A percentile compares a stretch with the other conserved stretches of the same genome.
phyloP scores from a whole-genome alignment of 2,113 vertebrate genomes.

The Marcusenius ussheri region DNA sequence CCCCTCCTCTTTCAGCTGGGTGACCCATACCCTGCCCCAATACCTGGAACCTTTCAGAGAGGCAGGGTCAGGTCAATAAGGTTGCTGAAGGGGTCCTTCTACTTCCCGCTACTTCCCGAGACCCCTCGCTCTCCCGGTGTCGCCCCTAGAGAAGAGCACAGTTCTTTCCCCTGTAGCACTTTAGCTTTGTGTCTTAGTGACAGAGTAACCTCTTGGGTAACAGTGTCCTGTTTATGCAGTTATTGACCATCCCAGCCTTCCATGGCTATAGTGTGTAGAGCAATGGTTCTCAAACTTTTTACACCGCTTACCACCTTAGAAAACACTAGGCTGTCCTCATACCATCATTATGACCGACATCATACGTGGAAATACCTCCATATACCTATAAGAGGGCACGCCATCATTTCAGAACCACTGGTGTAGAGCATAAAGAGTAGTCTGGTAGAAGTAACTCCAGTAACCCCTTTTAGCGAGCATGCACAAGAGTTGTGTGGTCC shows the following conservation, averaged over 20 bases:
- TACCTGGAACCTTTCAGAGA: neutral
- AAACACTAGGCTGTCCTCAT: neutral
- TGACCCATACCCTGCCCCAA: neutral
- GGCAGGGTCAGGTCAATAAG: neutral
- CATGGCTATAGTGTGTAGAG: neutral
- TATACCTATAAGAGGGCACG: neutral
- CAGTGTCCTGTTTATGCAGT: neutral
- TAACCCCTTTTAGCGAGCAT: constrained; percentile 30
- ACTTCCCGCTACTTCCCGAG: neutral
- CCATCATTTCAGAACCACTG: neutral
- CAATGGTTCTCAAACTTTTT: neutral
- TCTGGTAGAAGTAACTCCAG: constrained; percentile 19
- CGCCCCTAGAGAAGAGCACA: constrained; percentile 11
- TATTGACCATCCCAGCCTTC: constrained; percentile 13
- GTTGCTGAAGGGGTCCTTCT: neutral
- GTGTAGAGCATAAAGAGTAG: constrained; percentile 20
- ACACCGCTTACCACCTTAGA: neutral
- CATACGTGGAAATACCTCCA: neutral
- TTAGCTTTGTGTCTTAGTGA: constrained; percentile 14
- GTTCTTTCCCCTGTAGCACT: neutral
- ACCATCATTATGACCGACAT: constrained; percentile 5
- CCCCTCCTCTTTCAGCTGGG: neutral
- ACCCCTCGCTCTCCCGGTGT: neutral
- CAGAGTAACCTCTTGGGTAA: neutral
- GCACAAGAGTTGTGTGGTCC: constrained; percentile 32